Conservation (phyloP, 2,113 vertebrate species). For the Corythoichthys intestinalis region DNA sequence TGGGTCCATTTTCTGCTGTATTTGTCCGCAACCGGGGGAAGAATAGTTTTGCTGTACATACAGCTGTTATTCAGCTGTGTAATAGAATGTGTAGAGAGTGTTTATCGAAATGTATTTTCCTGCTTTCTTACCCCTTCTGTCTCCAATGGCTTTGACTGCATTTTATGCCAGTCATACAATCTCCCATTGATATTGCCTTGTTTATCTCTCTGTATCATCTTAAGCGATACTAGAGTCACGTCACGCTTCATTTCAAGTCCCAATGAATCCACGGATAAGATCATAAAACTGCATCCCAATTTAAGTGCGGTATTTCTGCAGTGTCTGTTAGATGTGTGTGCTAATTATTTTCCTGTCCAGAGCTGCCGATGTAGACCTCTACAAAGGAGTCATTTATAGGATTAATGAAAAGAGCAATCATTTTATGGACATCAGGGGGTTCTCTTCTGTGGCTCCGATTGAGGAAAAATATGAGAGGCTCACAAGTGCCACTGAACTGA, state of each 20-base stretch:
- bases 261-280: slow-evolving; percentile 71
- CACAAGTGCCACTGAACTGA: slow-evolving; percentile 53
- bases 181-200: slow-evolving; percentile 68
- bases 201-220: slow-evolving; percentile 73
- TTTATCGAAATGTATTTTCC: slow-evolving; percentile 56
- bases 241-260: slow-evolving; percentile 64
- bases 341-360: slow-evolving; percentile 79
- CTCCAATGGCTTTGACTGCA: slow-evolving; percentile 64
- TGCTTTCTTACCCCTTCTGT: slow-evolving; percentile 52
- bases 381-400: slow-evolving; percentile 77
- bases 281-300: slow-evolving; percentile 75
- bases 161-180: slow-evolving; percentile 71
- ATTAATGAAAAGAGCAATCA: slow-evolving; percentile 77
- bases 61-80: slow-evolving; percentile 71
- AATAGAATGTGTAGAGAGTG: slow-evolving; percentile 68
- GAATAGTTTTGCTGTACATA: slow-evolving; percentile 69
- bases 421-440: slow-evolving; percentile 72
- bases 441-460: slow-evolving; percentile 61
- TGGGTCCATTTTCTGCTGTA: slow-evolving; percentile 67
- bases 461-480: slow-evolving; percentile 61
- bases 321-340: slow-evolving; percentile 72
- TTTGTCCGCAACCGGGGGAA: slow-evolving; percentile 57
- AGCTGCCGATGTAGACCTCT: slow-evolving; percentile 69
- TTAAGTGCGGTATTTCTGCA: slow-evolving; percentile 65
- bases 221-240: slow-evolving; percentile 70